Percentiles rank a stretch among this genome's conserved stretches.
These are phyloP conservation scores for Glossophaga mutica DNA, from an alignment of 2,797 vertebrate genomes.

Conservation along the genomic window DNA sequence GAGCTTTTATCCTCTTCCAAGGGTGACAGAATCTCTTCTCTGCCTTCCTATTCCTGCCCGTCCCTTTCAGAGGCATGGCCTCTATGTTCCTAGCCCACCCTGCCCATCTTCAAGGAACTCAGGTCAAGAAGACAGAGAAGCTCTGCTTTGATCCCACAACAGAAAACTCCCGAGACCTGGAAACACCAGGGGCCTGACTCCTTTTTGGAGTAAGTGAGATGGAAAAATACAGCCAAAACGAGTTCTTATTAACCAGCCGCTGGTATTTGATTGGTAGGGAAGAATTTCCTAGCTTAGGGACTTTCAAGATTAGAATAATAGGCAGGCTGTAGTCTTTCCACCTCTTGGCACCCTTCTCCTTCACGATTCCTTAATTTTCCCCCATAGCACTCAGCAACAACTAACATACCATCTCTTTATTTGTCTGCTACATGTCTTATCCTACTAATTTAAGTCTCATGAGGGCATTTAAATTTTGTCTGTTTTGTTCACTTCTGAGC, in stretches of 20 bases:
- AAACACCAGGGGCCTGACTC: background rate
- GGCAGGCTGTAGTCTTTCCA: background rate
- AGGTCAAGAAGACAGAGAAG: background rate
- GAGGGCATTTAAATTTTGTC: background rate
- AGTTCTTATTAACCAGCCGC: background rate
- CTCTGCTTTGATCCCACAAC: background rate
- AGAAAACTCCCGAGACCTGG: background rate
- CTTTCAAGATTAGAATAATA: background rate
- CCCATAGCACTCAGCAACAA: background rate
- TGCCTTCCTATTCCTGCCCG: background rate
- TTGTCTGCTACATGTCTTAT: background rate
- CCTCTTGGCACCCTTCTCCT: background rate
- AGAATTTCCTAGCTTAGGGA: background rate
- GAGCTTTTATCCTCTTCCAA: background rate
- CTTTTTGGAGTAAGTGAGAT: background rate
- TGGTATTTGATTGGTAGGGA: background rate
- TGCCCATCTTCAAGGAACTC: background rate
- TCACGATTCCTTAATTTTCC: background rate
- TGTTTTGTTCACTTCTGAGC: conserved; percentile 8
- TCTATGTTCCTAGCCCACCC: background rate
- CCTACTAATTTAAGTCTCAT: background rate
- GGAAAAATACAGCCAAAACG: background rate
- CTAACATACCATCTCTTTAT: background rate
- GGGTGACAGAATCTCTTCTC: background rate
- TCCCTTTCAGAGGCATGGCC: background rate